phyloP scores from a whole-genome alignment of 1,140 invertebrate genomes.

The Drosophila trapezifrons region DNA sequence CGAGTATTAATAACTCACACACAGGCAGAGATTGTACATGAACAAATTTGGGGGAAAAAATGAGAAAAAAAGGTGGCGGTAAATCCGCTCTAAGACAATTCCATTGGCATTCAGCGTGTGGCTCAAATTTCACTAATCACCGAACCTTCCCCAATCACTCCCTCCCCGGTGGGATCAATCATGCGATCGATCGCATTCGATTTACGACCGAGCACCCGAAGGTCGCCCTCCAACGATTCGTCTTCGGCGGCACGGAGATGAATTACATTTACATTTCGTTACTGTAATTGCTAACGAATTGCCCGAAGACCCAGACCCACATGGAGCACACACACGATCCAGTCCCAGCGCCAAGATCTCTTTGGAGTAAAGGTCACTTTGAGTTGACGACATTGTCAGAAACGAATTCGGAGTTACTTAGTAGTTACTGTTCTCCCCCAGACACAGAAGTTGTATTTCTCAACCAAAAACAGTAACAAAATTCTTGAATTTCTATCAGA shows the following conservation, averaged over 20 bases:
- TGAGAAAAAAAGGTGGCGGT: constrained; percentile 35
- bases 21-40: constrained; percentile 10
- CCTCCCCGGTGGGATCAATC: constrained; percentile 43
- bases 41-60: constrained; percentile 25
- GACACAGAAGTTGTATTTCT: constrained; percentile 34
- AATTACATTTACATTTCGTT: constrained; percentile 75
- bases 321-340: constrained; percentile 8
- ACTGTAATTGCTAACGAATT: constrained; percentile 63
- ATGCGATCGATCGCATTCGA: constrained; percentile 47
- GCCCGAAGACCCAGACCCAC: constrained; percentile 29
- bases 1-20: constrained; percentile 53
- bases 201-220: constrained; percentile 46
- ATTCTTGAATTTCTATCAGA: constrained; percentile 9
- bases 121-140: constrained; percentile 71
- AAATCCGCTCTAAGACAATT: constrained; percentile 76
- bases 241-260: constrained; percentile 60
- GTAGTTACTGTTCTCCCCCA: constrained; percentile 7
- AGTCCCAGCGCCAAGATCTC: constrained; percentile 4
- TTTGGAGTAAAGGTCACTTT: constrained; percentile 37
- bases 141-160: constrained; percentile 41
- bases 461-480: constrained; percentile 23
- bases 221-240: constrained; percentile 51
- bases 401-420: constrained; percentile 28
- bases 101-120: constrained; percentile 70
- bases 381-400: constrained; percentile 27